Percentiles rank a stretch among this genome's conserved stretches.
Evolutionary conservation across 1,140 invertebrate genomes (phyloP).

Genomic region (Glossosoma conforme): DNA sequence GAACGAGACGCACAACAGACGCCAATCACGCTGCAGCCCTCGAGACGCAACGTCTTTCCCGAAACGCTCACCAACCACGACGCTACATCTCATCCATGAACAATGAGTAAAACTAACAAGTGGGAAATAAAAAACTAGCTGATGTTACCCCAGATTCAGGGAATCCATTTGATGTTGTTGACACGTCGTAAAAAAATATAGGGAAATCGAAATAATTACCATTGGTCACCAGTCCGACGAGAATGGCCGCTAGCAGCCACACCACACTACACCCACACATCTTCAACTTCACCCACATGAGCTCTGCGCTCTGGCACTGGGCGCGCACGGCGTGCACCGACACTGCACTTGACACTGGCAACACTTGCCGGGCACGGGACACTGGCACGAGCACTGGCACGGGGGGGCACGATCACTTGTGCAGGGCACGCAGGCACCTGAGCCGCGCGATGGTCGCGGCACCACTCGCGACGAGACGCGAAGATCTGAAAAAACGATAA

Average conservation of each 20-base stretch:
- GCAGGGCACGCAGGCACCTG: constrained; percentile 1
- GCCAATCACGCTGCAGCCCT: too few relatives aligned
- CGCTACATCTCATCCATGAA: too few relatives aligned
- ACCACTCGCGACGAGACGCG: constrained; percentile 2
- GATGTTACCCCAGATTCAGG: too few relatives aligned
- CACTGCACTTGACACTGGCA: constrained; percentile 14
- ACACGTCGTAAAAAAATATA: too few relatives aligned
- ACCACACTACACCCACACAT: constrained; percentile 26
- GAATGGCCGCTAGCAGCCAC: constrained; percentile 15
- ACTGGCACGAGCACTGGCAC: constrained; percentile 7
- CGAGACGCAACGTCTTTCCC: too few relatives aligned
- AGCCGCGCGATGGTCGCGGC: not conserved
- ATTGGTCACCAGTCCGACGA: constrained; percentile 7
- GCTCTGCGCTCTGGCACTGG: constrained; percentile 2
- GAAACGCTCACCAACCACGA: too few relatives aligned
- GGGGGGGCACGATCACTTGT: not conserved
- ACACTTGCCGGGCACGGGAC: not conserved
- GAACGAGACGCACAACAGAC: too few relatives aligned
- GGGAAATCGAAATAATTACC: too few relatives aligned
- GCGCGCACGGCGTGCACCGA: constrained; percentile 7
- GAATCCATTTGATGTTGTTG: too few relatives aligned
- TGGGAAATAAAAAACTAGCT: too few relatives aligned
- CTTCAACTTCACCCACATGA: constrained; percentile 30
- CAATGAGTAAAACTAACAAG: too few relatives aligned
- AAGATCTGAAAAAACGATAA: not conserved